Evolutionary conservation across 1,140 invertebrate species (phyloP), one percentile per base, ranked within the genome.

Genomic region (Drosophila repletoides): DNA sequence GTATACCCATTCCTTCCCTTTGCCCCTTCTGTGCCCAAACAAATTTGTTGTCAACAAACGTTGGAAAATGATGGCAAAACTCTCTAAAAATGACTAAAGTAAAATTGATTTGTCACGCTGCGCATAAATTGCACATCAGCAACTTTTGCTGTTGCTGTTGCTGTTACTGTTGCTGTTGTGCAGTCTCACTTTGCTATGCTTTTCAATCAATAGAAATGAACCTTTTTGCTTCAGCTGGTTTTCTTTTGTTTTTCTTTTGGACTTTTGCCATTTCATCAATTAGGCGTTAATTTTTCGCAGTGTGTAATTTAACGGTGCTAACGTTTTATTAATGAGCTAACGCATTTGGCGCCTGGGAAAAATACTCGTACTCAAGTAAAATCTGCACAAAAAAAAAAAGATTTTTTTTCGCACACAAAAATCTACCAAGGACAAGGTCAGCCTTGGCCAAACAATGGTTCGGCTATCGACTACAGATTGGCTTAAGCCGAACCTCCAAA

Each of bases 71-170:
- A 51, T 34, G 31, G 28, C 45, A 56, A 56, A 51, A 46, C 49
- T 69, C 66, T 69, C 60, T 64, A 69, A 69, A 69, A 64, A 55
- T 67, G 38, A 61, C 61, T 75, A 51, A 68, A 72, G 53, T 56
- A 70, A 88, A 88, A 88, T 88, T 88, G 84, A 88, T 88, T 88
- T 88, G 86, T 88, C 84, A 88, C 84, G 84, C 70, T 80, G 79
- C 73, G 72, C 86, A 88, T 88, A 88, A 88, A 88, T 88, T 88
- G 83, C 83, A 81, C 72, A 86, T 86, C 77, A 77, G 68, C 68
- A 72, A 53, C 60, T 51, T 31, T 28, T 26, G 28, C 2, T 26
- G 36, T 9, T 40, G 49, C 10, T 52, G 31, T 15, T 52, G 36
- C 21, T 45, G 36, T 31, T 67, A 43, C 29, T 64, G 40, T 55